Evolutionary conservation across 2,888 invertebrate species (phyloP), one percentile per base, ranked within the genome.

Genomic region (Thecophora atra): DNA sequence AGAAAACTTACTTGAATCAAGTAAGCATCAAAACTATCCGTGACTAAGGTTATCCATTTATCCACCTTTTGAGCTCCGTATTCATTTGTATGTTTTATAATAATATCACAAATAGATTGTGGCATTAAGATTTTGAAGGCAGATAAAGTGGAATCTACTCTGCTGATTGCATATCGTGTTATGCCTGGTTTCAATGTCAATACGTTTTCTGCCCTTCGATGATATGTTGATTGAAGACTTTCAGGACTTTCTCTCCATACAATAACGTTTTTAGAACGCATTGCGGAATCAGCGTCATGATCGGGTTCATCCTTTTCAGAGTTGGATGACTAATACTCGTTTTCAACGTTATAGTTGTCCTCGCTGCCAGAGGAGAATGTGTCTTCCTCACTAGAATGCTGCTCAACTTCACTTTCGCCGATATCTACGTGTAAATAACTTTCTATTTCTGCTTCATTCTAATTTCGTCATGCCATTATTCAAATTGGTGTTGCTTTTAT

Each of bases 131-230:
- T 13, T 44, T 44, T 44, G 44, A 44, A 44, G 13, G 44, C 44
- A 44, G 44, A 44, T 44, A 44, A 13, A 44, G 13, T 44, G 13
- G 8, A 44, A 44, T 44, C 13, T 44, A 44, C 13, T 44, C 44
- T 44, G 44, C 44, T 44, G 44, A 44, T 44, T 44, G 44, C 44
- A 44, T 44, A 44, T 44, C 44, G 44, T 44, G 44, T 44, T 44
- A 44, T 44, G 44, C 44, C 44, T 44, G 44, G 8, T 44, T 44
- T 44, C 44, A 44, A 11, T 44, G 44, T 44, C 44, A 13, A 44
- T 13, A 44, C 44, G 44, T 44, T 44, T 44, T 44, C 44, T 44
- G 44, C 44, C 13, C 44, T 7, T 44, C 44, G 44, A 44, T 44
- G 44, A 44, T 44, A 44, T 44, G 44, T 44, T 7, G 44, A 44